Evolutionary conservation across 2,113 vertebrate species (phyloP).

Genomic region (Anser cygnoides): DNA sequence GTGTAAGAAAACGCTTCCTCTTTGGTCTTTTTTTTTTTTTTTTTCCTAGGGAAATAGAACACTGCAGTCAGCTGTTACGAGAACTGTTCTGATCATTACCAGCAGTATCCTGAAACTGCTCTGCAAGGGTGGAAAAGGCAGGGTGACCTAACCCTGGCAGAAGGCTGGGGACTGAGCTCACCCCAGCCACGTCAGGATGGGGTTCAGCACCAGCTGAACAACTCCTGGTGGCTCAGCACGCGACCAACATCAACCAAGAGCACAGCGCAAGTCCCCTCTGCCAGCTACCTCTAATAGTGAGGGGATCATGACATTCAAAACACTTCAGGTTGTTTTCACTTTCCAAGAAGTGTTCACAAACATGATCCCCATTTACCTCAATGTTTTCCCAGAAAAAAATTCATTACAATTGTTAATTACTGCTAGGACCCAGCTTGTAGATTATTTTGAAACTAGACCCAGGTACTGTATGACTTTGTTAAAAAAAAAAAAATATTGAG

Average conservation of each 20-base stretch:
- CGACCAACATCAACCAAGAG: background rate
- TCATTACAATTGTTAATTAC: background rate
- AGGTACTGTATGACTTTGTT: background rate
- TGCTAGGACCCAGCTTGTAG: background rate
- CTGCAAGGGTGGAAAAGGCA: background rate
- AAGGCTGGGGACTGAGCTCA: rapidly evolving
- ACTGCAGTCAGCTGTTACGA: background rate
- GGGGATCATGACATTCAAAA: too few relatives aligned
- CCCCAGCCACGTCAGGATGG: rapidly evolving
- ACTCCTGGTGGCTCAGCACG: rapidly evolving
- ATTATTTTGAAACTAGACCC: background rate
- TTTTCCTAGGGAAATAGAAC: background rate
- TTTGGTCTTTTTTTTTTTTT: rapidly evolving
- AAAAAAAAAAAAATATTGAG: background rate
- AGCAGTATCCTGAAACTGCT: background rate
- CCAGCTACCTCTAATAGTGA: background rate
- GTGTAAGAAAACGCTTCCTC: background rate
- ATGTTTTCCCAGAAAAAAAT: background rate
- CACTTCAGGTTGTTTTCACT: too few relatives aligned
- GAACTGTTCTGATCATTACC: background rate
- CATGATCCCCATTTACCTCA: background rate
- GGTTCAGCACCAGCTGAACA: rapidly evolving
- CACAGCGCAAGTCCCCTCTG: background rate
- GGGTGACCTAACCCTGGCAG: background rate
- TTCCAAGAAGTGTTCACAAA: too few relatives aligned